Base-by-base conservation (phyloP, 2,888 invertebrate genomes). In the Pemphredon lugubris region DNA sequence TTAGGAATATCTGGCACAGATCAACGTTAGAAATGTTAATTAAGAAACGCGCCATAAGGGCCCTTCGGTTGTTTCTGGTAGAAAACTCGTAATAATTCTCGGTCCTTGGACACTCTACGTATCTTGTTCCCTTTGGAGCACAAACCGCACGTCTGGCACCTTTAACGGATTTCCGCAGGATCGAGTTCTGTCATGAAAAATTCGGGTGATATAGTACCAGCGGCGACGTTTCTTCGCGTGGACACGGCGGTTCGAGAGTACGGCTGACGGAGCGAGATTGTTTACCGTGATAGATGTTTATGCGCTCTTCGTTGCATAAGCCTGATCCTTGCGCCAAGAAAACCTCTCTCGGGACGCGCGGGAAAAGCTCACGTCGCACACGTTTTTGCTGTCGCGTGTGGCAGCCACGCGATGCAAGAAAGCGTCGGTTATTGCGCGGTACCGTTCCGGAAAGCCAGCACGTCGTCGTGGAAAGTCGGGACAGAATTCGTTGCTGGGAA, bases 251-350 rank as follows among this genome's bases (percentile, higher is more conserved):
- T 51, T 57, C 30, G 37, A 11, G 11, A 42, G 50, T 55, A 42
- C 53, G 48, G 32, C 42, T 72, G 73, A 73, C 73, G 66, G 66
- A 32, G 47, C 32, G 48, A 51, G 69, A 72, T 71, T 74, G 69
- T 75, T 78, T 78, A 78, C 75, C 67, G 70, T 68, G 59, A 57
- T 73, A 75, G 74, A 77, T 83, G 82, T 85, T 85, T 84, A 86
- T 82, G 82, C 81, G 80, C 73, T 70, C 65, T 51, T 60, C 75
- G 79, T 85, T 85, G 84, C 85, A 84, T 84, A 85, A 85, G 84
- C 77, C 45, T 77, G 73, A 67, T 77, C 50, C 63, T 72, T 73
- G 68, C 71, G 75, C 73, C 65, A 72, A 57, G 55, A 53, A 61
- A 71, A 66, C 48, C 59, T n/a, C 63, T 67, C 59, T 63, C 71